Conservation (phyloP, 2,888 invertebrate genomes). For the Trichopria drosophilae region DNA sequence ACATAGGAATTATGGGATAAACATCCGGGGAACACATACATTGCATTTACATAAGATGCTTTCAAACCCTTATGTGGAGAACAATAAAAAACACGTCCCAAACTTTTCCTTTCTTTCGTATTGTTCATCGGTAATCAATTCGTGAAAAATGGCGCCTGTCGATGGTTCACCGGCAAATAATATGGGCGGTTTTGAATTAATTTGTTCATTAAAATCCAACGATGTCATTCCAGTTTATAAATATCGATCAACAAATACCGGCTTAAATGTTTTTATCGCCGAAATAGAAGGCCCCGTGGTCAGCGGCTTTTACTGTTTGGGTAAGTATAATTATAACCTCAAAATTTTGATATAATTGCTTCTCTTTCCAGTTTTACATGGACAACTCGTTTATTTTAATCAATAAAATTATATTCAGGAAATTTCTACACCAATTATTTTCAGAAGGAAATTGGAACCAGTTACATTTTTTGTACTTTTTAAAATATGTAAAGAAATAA, state of each 20-base stretch:
- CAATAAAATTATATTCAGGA: not conserved
- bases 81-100: slow-evolving; percentile 13
- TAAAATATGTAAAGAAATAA: not conserved
- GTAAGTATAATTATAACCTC: slow-evolving; percentile 61
- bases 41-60: too few relatives aligned
- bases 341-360: not conserved
- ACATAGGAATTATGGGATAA: too few relatives aligned
- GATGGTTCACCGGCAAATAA: slow-evolving; percentile 53
- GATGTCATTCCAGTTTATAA: slow-evolving; percentile 77
- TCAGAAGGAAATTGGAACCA: too few relatives aligned
- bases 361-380: slow-evolving; percentile 3
- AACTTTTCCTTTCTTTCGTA: too few relatives aligned
- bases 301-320: slow-evolving; percentile 83
- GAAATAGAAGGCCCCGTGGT: slow-evolving; percentile 90
- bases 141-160: slow-evolving; percentile 54
- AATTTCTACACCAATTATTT: too few relatives aligned
- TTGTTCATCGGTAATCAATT: too few relatives aligned
- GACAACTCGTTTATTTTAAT: not conserved
- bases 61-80: too few relatives aligned
- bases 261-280: slow-evolving; percentile 79
- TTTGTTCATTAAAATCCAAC: slow-evolving; percentile 70
- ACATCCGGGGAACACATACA: too few relatives aligned
- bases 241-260: slow-evolving; percentile 78
- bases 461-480: too few relatives aligned
- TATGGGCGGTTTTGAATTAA: slow-evolving; percentile 61